Percentiles rank a stretch among this genome's conserved stretches.
Evolutionary conservation across 2,113 vertebrate genomes (phyloP).

Genomic region (Cheirogaleus medius): DNA sequence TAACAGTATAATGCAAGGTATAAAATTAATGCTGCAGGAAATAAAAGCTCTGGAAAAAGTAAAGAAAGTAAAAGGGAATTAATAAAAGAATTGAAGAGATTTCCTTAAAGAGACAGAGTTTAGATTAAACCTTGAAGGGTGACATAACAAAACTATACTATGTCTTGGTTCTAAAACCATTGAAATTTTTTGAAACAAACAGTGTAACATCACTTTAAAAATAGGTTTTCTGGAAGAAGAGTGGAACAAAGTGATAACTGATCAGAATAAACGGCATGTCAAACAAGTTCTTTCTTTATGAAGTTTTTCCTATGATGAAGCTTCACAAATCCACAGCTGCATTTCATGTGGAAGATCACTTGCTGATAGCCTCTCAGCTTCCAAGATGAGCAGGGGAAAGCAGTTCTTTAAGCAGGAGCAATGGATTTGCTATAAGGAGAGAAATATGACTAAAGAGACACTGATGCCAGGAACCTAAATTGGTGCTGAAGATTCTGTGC

Average conservation of each 20-base stretch:
- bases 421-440: background rate
- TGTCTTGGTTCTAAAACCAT: background rate
- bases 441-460: background rate
- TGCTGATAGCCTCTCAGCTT: background rate
- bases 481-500: background rate
- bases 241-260: background rate
- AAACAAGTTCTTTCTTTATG: background rate
- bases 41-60: background rate
- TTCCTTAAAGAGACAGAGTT: background rate
- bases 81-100: background rate
- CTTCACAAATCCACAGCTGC: background rate
- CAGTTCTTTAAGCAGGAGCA: background rate
- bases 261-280: background rate
- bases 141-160: background rate
- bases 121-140: background rate
- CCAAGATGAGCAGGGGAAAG: background rate
- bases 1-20: background rate
- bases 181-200: background rate
- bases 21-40: background rate
- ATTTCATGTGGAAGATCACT: background rate
- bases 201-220: background rate
- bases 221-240: background rate
- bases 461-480: background rate
- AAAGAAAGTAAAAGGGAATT: background rate
- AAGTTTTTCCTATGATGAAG: background rate